These are phyloP conservation scores for Calyptommatus sinebrachiatus DNA, from an alignment of 2,113 vertebrate species.

Conservation along the genomic window DNA sequence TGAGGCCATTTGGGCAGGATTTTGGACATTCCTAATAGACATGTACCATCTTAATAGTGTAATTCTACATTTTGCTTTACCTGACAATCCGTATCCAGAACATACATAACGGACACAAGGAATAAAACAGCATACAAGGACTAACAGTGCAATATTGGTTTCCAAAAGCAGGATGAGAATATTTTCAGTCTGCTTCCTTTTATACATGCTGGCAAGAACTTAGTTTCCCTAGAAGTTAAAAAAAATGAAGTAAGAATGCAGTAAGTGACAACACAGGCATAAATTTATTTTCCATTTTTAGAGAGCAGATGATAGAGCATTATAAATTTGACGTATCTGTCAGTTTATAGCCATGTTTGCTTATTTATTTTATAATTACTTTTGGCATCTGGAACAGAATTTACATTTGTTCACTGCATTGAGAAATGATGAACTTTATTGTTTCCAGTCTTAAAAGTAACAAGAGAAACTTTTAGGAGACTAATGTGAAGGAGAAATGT, in stretches of 20 bases:
- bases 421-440: constrained; percentile 36
- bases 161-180: not conserved
- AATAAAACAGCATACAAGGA: not conserved
- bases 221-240: not conserved
- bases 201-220: not conserved
- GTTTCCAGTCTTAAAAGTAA: constrained; percentile 55
- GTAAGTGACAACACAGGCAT: not conserved
- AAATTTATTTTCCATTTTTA: constrained; percentile 37
- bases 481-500: constrained; percentile 15
- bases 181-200: rapidly evolving
- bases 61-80: not conserved
- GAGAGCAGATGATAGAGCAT: constrained; percentile 30
- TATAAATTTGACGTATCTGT: constrained; percentile 49
- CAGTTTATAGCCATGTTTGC: constrained; percentile 31
- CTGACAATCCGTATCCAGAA: not conserved
- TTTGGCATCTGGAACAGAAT: constrained; percentile 53
- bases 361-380: constrained; percentile 58
- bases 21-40: not conserved
- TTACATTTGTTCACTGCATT: constrained; percentile 50
- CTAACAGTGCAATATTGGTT: not conserved
- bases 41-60: not conserved
- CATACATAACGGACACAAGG: not conserved
- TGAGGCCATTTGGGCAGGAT: too few relatives aligned
- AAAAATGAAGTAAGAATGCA: constrained; percentile 27
- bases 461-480: constrained; percentile 33